These are phyloP conservation scores for Botia kubotai DNA, from an alignment of 2,797 vertebrate genomes.

Conservation along the genomic window DNA sequence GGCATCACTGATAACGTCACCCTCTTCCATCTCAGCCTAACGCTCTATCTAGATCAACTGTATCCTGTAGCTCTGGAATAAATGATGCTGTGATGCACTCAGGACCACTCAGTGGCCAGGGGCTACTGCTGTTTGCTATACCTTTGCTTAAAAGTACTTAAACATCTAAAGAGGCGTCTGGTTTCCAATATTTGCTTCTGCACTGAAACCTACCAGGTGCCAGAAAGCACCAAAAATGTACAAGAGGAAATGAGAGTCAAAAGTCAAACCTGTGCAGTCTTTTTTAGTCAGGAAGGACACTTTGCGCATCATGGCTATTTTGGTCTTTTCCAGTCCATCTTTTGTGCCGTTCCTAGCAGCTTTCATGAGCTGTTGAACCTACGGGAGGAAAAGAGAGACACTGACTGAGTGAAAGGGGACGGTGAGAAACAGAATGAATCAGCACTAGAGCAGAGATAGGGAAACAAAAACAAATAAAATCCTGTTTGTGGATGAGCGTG, in stretches of 20 bases:
- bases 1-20: background rate
- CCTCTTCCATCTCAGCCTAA: conserved; percentile 9
- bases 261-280: conserved; percentile 78
- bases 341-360: conserved; percentile 87
- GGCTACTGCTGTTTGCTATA: background rate
- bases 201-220: conserved; percentile 11
- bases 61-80: background rate
- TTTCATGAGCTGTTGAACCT: conserved; percentile 93
- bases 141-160: background rate
- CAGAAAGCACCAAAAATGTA: conserved; percentile 59
- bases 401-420: conserved; percentile 8
- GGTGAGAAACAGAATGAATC: conserved; percentile 1
- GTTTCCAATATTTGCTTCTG: conserved; percentile 10
- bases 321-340: conserved; percentile 88
- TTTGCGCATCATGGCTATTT: conserved; percentile 87
- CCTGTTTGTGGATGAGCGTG: conserved; percentile 32
- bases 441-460: conserved; percentile 25
- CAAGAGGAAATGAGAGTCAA: conserved; percentile 28
- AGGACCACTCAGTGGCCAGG: background rate
- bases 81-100: background rate
- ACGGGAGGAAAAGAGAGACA: conserved; percentile 38
- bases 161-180: background rate
- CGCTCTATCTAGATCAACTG: background rate
- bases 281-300: conserved; percentile 88
- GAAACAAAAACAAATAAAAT: conserved; percentile 35